Evolutionary conservation across 2,113 vertebrate genomes (phyloP), one percentile per base, ranked within the genome.

Genomic region (Pelobates fuscus): DNA sequence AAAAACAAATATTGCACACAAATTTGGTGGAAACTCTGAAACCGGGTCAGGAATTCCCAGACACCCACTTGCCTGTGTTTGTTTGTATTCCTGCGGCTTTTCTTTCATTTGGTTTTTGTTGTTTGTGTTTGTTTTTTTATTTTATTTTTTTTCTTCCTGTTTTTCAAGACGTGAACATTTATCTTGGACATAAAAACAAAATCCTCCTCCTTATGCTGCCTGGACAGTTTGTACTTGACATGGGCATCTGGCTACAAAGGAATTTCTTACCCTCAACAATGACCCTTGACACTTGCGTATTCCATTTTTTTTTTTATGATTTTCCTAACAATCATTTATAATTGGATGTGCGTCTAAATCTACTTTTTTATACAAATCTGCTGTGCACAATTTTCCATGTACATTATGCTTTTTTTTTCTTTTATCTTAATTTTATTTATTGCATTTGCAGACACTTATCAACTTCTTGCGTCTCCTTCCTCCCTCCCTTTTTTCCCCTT

Each of bases 231-330:
- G 88, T 86, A 85, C 88, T 88, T 80, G 82, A 87, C 58, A 71
- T 88, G 90, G 92, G 90, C 91, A 88, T 86, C 84, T 84, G 92
- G 89, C 88, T 86, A 89, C 81, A 78, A 80, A 89, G 89, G 90
- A 91, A 89, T 90, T 91, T 89, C 92, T 86, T 91, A 89, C 90
- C 91, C 90, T 49, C 92, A 87, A 88, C 15, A 18, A 86, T 90
- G 89, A 92, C 94, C 91, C 94, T 91, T 93, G 93, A 93, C 94
- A 94, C 93, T 94, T 96, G 95, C 91, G 94, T 98, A 95, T 92
- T 93, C 90, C 91, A 91, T 97, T 95, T 94, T 98, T 98, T 98
- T 98, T 99, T 98, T 93, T 98, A 98, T 94, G 89, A 92, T 93
- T 93, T 93, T 91, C 91, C 90, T 92, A 92, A 89, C 89, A 90